phyloP scores from a whole-genome alignment of 2,888 invertebrate genomes.

The Ennomos quercinarius region DNA sequence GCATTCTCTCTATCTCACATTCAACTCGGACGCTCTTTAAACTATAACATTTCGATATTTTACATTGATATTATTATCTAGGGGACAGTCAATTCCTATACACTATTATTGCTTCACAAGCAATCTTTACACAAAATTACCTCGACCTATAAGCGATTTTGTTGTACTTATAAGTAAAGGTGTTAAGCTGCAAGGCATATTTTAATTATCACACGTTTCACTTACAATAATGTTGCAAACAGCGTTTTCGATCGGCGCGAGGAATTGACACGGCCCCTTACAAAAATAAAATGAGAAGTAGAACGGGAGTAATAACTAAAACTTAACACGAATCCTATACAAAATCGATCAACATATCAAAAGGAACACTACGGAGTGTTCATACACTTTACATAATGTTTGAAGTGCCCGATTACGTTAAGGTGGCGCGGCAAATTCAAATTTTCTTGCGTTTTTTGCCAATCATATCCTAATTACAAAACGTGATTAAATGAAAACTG shows the following conservation, averaged over 20 bases:
- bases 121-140: conserved; percentile 46
- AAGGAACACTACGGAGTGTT: conserved; percentile 53
- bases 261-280: conserved; percentile 80
- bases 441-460: too few relatives aligned
- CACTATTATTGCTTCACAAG: conserved; percentile 64
- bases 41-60: conserved; percentile 72
- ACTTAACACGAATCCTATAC: conserved; percentile 74
- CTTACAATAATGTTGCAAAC: conserved; percentile 54
- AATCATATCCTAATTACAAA: too few relatives aligned
- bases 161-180: conserved; percentile 42
- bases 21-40: conserved; percentile 62
- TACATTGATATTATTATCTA: conserved; percentile 74
- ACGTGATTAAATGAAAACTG: too few relatives aligned
- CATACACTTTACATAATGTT: conserved; percentile 50
- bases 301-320: conserved; percentile 60
- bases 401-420: conserved; percentile 58
- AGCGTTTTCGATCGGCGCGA: conserved; percentile 55
- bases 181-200: conserved; percentile 45
- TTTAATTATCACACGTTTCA: conserved; percentile 45
- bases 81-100: conserved; percentile 79
- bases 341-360: conserved; percentile 66
- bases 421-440: too few relatives aligned
- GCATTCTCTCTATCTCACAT: conserved; percentile 51
- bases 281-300: conserved; percentile 50
- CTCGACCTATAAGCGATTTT: conserved; percentile 41